phyloP scores from a whole-genome alignment of 2,113 vertebrate genomes.

The Equus przewalskii region DNA sequence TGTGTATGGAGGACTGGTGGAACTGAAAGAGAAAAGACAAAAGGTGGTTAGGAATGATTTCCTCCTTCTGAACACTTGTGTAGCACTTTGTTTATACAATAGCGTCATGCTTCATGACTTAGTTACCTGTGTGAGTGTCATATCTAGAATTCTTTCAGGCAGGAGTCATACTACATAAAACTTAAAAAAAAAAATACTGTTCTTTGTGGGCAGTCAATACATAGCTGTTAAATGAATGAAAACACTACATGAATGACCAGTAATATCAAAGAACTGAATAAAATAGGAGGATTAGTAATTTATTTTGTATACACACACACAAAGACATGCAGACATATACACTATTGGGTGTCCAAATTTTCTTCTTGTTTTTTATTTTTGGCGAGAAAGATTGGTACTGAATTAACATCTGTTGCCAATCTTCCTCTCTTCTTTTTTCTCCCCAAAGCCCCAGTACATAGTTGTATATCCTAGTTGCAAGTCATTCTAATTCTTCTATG shows the following conservation, averaged over 20 bases:
- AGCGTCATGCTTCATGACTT: neutral
- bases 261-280: neutral
- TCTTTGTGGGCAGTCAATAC: neutral
- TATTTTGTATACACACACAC: neutral
- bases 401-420: no score
- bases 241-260: neutral
- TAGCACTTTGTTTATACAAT: neutral
- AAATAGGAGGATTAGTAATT: neutral
- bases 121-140: neutral
- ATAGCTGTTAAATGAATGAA: neutral
- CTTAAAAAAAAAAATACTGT: neutral
- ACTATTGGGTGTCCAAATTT: no score
- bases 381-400: no score
- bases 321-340: neutral
- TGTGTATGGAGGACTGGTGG: neutral
- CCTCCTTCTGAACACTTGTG: neutral
- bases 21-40: neutral
- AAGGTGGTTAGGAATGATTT: neutral
- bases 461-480: no score
- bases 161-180: neutral
- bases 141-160: conserved; percentile 3
- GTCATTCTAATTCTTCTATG: no score
- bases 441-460: no score
- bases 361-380: no score
- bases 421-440: no score